phyloP scores from a whole-genome alignment of 1,140 invertebrate species.

The Drosophila persimilis region DNA sequence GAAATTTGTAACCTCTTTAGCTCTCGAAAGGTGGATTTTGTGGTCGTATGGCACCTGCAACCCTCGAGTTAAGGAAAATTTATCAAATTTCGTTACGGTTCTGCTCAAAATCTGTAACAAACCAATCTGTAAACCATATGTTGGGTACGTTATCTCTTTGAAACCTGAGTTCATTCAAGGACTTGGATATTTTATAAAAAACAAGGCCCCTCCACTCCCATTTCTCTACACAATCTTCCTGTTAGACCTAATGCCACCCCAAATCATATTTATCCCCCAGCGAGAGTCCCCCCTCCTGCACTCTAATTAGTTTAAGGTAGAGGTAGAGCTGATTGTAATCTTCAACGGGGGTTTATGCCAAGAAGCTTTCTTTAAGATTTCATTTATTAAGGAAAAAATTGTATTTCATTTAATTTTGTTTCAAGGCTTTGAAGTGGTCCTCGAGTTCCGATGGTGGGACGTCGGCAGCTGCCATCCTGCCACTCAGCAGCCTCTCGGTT shows the following conservation, averaged over 20 bases:
- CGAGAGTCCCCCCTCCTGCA: slow-evolving; percentile 1
- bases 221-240: not conserved
- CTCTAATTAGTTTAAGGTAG: slow-evolving; percentile 54
- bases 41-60: too few species aligned
- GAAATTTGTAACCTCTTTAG: too few species aligned
- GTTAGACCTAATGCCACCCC: slow-evolving; percentile 15
- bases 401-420: slow-evolving; percentile 51
- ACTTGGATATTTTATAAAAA: too few species aligned
- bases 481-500: slow-evolving; percentile 7
- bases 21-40: too few species aligned
- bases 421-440: slow-evolving; percentile 57
- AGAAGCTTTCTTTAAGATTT: slow-evolving; percentile 48
- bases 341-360: slow-evolving; percentile 10
- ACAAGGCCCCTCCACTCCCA: too few species aligned
- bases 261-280: slow-evolving; percentile 7
- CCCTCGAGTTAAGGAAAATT: too few species aligned
- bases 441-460: too few species aligned
- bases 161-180: too few species aligned
- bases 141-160: too few species aligned
- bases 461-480: not conserved
- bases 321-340: slow-evolving; percentile 23
- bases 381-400: slow-evolving; percentile 41
- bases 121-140: too few species aligned
- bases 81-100: too few species aligned
- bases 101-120: too few species aligned